phyloP scores from a whole-genome alignment of 1,140 invertebrate genomes.

The Zaprionus ornatus region DNA sequence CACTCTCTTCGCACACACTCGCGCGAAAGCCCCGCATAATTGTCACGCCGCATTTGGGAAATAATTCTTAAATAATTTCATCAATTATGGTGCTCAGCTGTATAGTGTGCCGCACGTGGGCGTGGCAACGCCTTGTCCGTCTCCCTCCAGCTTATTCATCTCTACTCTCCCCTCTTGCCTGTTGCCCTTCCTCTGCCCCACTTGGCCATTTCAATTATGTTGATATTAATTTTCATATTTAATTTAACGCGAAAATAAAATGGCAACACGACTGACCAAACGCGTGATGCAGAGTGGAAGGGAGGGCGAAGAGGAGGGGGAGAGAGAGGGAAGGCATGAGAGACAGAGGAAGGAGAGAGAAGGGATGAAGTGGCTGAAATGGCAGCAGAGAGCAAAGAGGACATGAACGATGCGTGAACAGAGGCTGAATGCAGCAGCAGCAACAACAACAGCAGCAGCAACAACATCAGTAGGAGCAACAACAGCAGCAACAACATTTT shows the following conservation, averaged over 20 bases:
- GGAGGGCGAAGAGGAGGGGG: not conserved
- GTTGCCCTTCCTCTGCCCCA: not conserved
- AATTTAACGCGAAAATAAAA: slow-evolving; percentile 72
- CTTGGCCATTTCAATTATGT: slow-evolving; percentile 76
- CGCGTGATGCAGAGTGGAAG: not conserved
- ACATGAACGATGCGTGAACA: slow-evolving; percentile 10
- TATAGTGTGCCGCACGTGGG: not conserved
- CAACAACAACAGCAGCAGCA: slow-evolving; percentile 22
- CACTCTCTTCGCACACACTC: slow-evolving; percentile 28
- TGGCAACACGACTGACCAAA: slow-evolving; percentile 37
- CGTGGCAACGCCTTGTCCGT: slow-evolving; percentile 1
- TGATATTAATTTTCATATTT: slow-evolving; percentile 82
- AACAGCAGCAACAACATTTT: slow-evolving; percentile 44
- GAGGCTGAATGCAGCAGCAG: not conserved
- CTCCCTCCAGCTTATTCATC: not conserved
- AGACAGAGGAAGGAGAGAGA: slow-evolving; percentile 14
- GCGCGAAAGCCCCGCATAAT: slow-evolving; percentile 59
- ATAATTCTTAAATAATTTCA: slow-evolving; percentile 81
- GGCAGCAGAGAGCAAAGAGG: not conserved
- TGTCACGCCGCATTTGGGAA: slow-evolving; percentile 75
- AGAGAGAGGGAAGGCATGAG: slow-evolving; percentile 1
- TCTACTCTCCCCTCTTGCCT: not conserved
- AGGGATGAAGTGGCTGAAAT: not conserved
- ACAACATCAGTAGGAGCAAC: not conserved
- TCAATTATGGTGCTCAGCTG: slow-evolving; percentile 70